Percentiles rank a stretch among this genome's conserved stretches.
These are phyloP conservation scores for Mycetomoellerius zeteki DNA, from an alignment of 1,140 invertebrate species.

Conservation along the genomic window DNA sequence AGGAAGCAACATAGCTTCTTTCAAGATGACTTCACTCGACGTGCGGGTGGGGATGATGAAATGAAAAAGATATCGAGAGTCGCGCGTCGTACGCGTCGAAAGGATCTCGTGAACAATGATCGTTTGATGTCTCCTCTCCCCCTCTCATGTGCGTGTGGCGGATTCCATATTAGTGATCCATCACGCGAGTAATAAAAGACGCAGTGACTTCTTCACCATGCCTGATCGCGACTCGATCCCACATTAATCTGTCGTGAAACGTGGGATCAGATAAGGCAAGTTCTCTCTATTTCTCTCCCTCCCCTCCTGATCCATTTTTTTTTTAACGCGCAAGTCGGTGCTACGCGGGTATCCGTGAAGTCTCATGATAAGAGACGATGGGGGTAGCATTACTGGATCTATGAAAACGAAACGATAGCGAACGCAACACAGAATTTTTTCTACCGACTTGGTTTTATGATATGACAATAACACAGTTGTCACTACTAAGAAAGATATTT, in stretches of 20 bases:
- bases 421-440: slow-evolving; percentile 27
- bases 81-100: slow-evolving; percentile 59
- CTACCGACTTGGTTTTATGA: background rate
- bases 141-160: slow-evolving; percentile 36
- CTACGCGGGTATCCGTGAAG: slow-evolving; percentile 35
- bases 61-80: slow-evolving; percentile 57
- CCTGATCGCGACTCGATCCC: slow-evolving; percentile 73
- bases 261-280: slow-evolving; percentile 79
- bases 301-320: background rate
- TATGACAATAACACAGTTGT: background rate
- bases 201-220: slow-evolving; percentile 66
- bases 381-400: slow-evolving; percentile 46
- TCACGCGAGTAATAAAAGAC: slow-evolving; percentile 75
- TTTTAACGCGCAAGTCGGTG: slow-evolving; percentile 52
- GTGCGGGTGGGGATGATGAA: background rate
- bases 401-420: slow-evolving; percentile 55
- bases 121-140: background rate
- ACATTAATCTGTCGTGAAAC: slow-evolving; percentile 82
- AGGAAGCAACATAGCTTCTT: slow-evolving; percentile 47
- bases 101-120: slow-evolving; percentile 72
- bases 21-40: slow-evolving; percentile 24
- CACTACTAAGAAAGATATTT: slow-evolving; percentile 1
- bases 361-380: slow-evolving; percentile 52
- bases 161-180: slow-evolving; percentile 84
- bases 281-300: slow-evolving; percentile 23